These are phyloP conservation scores for Sebastes variabilis DNA, from an alignment of 2,797 vertebrate species.

Conservation along the genomic window DNA sequence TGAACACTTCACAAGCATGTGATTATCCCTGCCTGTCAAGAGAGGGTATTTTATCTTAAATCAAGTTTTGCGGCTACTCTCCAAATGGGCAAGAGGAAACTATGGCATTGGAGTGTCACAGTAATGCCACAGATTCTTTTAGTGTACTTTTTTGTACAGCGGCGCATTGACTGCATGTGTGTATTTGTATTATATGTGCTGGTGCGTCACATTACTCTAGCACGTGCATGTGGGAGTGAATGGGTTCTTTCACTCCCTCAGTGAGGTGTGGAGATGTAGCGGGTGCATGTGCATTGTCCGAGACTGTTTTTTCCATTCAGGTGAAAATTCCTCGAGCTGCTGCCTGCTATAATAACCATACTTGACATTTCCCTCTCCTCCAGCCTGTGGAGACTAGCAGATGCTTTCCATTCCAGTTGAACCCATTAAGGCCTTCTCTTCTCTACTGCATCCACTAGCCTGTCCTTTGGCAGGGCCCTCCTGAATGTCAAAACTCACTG, in stretches of 20 bases:
- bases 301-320: slow-evolving; percentile 64
- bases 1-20: slow-evolving; percentile 39
- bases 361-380: slow-evolving; percentile 74
- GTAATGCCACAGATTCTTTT: background rate
- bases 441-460: slow-evolving; percentile 59
- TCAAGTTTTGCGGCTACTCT: background rate
- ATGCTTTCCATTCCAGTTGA: slow-evolving; percentile 79
- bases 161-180: background rate
- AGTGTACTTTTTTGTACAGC: background rate
- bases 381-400: slow-evolving; percentile 69
- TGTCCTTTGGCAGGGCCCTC: slow-evolving; percentile 67
- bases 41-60: slow-evolving; percentile 25
- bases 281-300: slow-evolving; percentile 50
- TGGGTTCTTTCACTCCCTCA: slow-evolving; percentile 34
- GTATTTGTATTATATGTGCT: background rate
- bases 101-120: background rate
- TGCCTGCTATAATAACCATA: slow-evolving; percentile 66
- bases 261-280: slow-evolving; percentile 31
- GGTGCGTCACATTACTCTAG: background rate
- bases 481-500: slow-evolving; percentile 75
- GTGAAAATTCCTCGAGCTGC: slow-evolving; percentile 59
- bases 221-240: background rate
- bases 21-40: slow-evolving; percentile 25
- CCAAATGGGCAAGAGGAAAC: background rate
- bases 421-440: slow-evolving; percentile 75